These are phyloP conservation scores for Meteorus colon DNA, from an alignment of 2,888 invertebrate species.

Conservation along the genomic window DNA sequence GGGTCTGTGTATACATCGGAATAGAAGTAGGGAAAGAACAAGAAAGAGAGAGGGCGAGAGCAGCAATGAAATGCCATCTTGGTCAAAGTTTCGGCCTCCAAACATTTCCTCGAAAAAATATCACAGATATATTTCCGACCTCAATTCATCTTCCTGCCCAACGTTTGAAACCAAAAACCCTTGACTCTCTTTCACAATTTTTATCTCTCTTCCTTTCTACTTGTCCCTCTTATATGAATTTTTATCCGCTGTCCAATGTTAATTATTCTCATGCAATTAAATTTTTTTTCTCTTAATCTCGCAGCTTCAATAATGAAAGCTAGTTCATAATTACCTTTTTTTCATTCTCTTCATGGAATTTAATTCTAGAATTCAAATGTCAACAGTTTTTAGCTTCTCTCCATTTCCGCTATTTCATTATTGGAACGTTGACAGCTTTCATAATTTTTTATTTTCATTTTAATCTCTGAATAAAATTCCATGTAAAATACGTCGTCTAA, in stretches of 20 bases:
- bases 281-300: background rate
- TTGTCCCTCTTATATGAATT: background rate
- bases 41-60: background rate
- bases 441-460: too few relatives aligned
- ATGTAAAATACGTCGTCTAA: too few relatives aligned
- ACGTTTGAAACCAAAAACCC: slow-evolving; percentile 26
- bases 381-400: background rate
- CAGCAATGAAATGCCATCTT: slow-evolving; percentile 21
- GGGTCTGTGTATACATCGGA: slow-evolving; percentile 1
- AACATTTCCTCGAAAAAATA: slow-evolving; percentile 22
- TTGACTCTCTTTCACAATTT: slow-evolving; percentile 17
- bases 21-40: background rate
- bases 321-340: background rate
- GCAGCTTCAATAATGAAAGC: slow-evolving; percentile 1
- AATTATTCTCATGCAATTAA: slow-evolving; percentile 12
- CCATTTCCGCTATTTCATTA: too few relatives aligned
- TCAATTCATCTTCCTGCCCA: slow-evolving; percentile 32
- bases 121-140: slow-evolving; percentile 30
- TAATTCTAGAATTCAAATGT: background rate
- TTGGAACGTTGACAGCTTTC: too few relatives aligned
- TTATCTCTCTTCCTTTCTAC: slow-evolving; percentile 10
- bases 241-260: slow-evolving; percentile 10
- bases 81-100: slow-evolving; percentile 24
- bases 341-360: background rate
- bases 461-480: too few relatives aligned